Conservation (phyloP, 2,797 vertebrate genomes). For the Coregonus sp. region DNA sequence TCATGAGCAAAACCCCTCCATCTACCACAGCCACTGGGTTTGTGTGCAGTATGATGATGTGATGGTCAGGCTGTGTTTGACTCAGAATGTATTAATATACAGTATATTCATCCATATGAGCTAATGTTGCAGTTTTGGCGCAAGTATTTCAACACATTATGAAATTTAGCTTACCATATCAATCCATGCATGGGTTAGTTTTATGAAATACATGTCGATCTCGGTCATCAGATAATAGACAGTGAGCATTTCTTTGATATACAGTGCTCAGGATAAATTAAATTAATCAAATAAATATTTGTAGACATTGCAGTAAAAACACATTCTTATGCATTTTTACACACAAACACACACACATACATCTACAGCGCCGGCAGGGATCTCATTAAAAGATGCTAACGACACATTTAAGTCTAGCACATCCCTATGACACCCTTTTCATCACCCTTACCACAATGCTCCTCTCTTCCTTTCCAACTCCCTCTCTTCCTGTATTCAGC, state of each 20-base stretch:
- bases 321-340: background rate
- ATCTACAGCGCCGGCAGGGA: background rate
- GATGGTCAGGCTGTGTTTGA: no score
- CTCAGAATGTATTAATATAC: no score
- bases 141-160: background rate
- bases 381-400: background rate
- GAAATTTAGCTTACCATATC: background rate
- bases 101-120: background rate
- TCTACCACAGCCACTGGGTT: no score
- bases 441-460: background rate
- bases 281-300: background rate
- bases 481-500: background rate
- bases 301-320: background rate
- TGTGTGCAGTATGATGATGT: no score
- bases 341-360: background rate
- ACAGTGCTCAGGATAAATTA: background rate
- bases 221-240: background rate
- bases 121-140: slow-evolving; percentile 34
- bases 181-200: background rate
- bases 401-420: background rate
- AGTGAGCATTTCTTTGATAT: background rate
- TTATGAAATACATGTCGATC: background rate
- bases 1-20: no score
- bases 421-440: background rate
- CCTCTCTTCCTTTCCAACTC: background rate